A percentile compares a stretch with the other conserved stretches of the same genome.
phyloP scores from a whole-genome alignment of 2,113 vertebrate genomes.

The Oncorhynchus masou region DNA sequence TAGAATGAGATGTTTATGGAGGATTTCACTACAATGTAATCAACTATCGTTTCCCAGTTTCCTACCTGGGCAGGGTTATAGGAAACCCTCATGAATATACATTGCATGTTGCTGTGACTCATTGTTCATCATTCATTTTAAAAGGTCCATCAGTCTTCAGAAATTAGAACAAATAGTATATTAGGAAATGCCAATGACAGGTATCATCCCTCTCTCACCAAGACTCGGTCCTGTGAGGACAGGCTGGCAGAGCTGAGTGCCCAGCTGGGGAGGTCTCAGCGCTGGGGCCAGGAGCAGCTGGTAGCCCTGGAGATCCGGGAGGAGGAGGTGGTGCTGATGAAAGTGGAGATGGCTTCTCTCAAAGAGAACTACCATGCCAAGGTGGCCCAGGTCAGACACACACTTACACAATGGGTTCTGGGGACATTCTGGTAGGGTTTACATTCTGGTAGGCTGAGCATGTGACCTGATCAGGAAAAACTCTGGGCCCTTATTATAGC shows the following conservation, averaged over 20 bases:
- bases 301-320: slow-evolving; percentile 65
- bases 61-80: not conserved
- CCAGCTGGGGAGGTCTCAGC: slow-evolving; percentile 67
- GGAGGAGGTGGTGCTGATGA: slow-evolving; percentile 69
- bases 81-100: not conserved
- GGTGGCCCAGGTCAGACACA: slow-evolving; percentile 55
- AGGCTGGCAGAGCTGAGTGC: slow-evolving; percentile 62
- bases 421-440: too few species aligned
- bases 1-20: not conserved
- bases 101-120: not conserved
- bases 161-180: too few species aligned
- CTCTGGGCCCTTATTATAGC: too few species aligned
- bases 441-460: too few species aligned
- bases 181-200: too few species aligned
- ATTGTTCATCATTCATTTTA: too few species aligned
- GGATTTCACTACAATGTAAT: not conserved
- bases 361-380: slow-evolving; percentile 66
- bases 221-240: slow-evolving; percentile 58
- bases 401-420: too few species aligned
- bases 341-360: slow-evolving; percentile 70
- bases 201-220: not conserved
- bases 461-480: too few species aligned
- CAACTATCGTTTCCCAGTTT: not conserved
- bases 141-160: too few species aligned
- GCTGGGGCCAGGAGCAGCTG: slow-evolving; percentile 60